Evolutionary conservation across 2,113 vertebrate species (phyloP), one percentile per base, ranked within the genome.

Genomic region (Pyxicephalus adspersus): DNA sequence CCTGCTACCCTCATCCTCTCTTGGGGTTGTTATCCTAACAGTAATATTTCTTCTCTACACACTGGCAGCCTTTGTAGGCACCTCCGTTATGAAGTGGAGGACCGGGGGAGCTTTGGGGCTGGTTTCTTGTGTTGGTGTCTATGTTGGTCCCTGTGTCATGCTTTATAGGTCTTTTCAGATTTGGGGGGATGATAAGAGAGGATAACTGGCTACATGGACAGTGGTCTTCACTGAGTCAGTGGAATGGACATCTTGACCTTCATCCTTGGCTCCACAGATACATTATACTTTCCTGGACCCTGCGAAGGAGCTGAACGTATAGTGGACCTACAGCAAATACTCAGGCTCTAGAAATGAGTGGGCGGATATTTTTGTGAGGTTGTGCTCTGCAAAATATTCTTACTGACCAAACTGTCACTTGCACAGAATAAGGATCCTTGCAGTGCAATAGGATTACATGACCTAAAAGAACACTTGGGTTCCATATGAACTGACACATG

Each of bases 81-180:
- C 38, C 38, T 45, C 38, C 2, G 9, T 4, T 73, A 18, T 58
- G 57, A 55, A 60, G 18, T 28, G 31, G 52, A 22, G 20, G 50
- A 60, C 61, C 61, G 29, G 60, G 71, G 71, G 79, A 74, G 70
- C 51, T 11, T 9, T 72, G 57, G 67, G 71, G 57, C 51, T 82
- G 61, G 61, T 82, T 82, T 82, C 79, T 75, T 82, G 70, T 82
- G 80, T 82, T 75, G 80, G 70, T 82, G 80, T 82, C 61, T 75
- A 75, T 34, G 80, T 82, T 66, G 75, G 64, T 82, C 63, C 71
- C 80, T 65, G 52, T 82, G 70, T 82, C 68, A 81, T 64, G 78
- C 58, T 64, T 60, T 73, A 68, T 58, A 71, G 78, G 60, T 52
- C 60, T 73, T 51, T 75, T 28, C 57, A n/a, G 61, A 82, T 65